These are phyloP conservation scores for Lymantria dispar DNA, from an alignment of 2,888 invertebrate genomes.

Conservation along the genomic window DNA sequence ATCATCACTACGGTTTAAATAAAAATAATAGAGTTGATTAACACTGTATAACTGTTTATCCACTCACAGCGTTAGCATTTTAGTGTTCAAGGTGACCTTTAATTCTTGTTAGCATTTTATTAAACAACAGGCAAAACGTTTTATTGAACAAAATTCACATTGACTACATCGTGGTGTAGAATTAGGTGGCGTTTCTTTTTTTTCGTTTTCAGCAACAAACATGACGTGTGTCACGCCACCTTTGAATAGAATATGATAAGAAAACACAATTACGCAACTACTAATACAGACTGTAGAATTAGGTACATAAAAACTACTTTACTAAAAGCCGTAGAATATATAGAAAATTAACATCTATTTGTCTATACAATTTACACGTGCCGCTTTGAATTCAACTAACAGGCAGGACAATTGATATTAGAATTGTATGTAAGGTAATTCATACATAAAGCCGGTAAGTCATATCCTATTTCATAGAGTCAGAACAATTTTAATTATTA, in stretches of 20 bases:
- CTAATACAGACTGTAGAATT: constrained; percentile 34
- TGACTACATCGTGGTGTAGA: constrained; percentile 23
- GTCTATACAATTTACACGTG: constrained; percentile 32
- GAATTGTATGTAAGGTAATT: background rate
- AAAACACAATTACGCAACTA: constrained; percentile 50
- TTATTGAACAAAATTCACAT: constrained; percentile 31
- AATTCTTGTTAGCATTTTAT: constrained; percentile 30
- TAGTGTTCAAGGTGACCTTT: constrained; percentile 29
- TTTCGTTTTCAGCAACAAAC: constrained; percentile 33
- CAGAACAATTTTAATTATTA: constrained; percentile 10
- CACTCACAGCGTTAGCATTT: constrained; percentile 14
- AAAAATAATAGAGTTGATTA: constrained; percentile 23
- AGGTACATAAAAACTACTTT: constrained; percentile 5
- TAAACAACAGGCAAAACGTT: constrained; percentile 36
- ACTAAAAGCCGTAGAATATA: constrained; percentile 35
- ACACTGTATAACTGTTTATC: constrained; percentile 6
- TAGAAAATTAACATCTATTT: constrained; percentile 26
- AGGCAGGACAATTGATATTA: constrained; percentile 44
- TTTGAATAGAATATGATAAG: constrained; percentile 38
- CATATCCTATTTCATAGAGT: constrained; percentile 10
- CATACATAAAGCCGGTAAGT: background rate
- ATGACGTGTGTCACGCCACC: background rate
- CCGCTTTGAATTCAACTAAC: constrained; percentile 43
- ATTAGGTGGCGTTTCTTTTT: constrained; percentile 23
- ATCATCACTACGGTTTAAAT: constrained; percentile 9